Base-by-base conservation (phyloP, 2,113 vertebrate genomes). In the Callithrix jacchus region DNA sequence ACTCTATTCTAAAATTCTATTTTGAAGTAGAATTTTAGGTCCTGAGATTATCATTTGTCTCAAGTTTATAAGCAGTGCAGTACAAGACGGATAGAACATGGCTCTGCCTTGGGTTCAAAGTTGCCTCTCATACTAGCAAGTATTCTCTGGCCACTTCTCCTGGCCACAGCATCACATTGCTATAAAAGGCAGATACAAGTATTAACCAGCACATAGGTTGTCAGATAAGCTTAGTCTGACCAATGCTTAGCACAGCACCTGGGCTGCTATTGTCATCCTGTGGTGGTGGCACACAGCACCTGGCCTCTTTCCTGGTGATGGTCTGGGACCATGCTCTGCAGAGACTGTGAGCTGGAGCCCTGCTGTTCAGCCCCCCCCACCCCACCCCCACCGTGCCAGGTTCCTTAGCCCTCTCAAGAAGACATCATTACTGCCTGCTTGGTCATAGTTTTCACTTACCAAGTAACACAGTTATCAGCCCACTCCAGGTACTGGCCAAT, bases 81-180 rank as follows among this genome's bases (percentile, higher is more conserved):
- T 32, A 40, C 1, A 8, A 70, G 7, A 37, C 18, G 2, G 6
- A 14, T 4, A 12, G 76, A 30, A n/a, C 2, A 0, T 3, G 16
- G 45, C 54, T 21, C n/a, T 17, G 37, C 4, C 49, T 35, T 40
- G 30, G 18, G 18, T 21, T 54, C 4, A 14, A 66, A 82, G 32
- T 6, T 16, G 61, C 27, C 6, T 86, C n/a, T 77, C n/a, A 13
- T 13, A 5, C 12, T 11, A 2, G 20, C 45, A 61, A 77, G 18
- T 10, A 2, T 1, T 17, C 21, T 25, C 27, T 1, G n/a, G 30
- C 2, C 14, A 66, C 17, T 3, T 30, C 45, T 61, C 66, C 25
- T 18, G 68, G 6, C 52, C 54, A 95, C 5, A 52, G 54, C 16
- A n/a, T 27, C 58, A 37, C 18, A 68, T 56, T 40, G 5, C 76